Percentiles rank a stretch among this genome's conserved stretches.
Conservation (phyloP, 2,113 vertebrate genomes). For the Alces alces region DNA sequence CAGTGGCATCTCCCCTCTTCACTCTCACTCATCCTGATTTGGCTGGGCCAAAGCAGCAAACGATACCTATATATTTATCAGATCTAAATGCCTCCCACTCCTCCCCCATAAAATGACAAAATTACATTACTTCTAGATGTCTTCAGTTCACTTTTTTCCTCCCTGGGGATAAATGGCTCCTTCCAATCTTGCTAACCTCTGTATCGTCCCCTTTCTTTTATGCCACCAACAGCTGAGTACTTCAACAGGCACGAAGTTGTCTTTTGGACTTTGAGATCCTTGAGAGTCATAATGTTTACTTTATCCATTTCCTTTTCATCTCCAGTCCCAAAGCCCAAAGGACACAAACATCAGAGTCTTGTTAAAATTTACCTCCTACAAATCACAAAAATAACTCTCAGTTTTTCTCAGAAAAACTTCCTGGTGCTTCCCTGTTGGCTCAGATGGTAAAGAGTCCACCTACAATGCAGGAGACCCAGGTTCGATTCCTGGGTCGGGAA, state of each 20-base stretch:
- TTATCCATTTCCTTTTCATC: not conserved
- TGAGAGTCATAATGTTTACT: not conserved
- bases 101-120: not conserved
- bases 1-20: not conserved
- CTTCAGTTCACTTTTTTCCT: not conserved
- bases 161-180: not conserved
- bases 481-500: not conserved
- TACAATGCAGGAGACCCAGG: not conserved
- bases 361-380: slow-evolving; percentile 5
- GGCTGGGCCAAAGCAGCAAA: not conserved
- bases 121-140: not conserved
- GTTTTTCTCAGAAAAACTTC: slow-evolving; percentile 5
- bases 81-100: not conserved
- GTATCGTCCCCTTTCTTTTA: not conserved
- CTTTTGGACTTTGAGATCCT: not conserved
- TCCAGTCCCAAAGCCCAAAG: not conserved
- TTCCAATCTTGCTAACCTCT: not conserved
- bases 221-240: not conserved
- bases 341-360: not conserved
- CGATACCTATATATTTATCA: not conserved
- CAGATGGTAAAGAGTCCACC: not conserved
- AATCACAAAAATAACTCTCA: slow-evolving; percentile 8
- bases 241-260: not conserved
- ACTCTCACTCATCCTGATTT: not conserved
- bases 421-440: not conserved